Percentiles rank a stretch among this genome's conserved stretches.
Conservation (phyloP, 2,113 vertebrate genomes). For the Eptesicus fuscus region DNA sequence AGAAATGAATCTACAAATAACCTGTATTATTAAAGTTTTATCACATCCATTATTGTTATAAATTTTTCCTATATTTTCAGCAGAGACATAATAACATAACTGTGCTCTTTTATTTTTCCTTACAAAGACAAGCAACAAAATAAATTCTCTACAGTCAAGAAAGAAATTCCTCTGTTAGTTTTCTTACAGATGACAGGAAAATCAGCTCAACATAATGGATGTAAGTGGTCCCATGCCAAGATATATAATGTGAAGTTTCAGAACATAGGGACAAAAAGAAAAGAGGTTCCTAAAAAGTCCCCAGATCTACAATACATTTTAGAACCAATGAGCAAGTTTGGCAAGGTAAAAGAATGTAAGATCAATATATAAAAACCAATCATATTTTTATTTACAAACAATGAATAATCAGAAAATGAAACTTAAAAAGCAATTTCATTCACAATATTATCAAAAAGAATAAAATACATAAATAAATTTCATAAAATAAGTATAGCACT, state of each 20-base stretch:
- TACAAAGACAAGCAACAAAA: background rate
- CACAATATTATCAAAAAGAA: background rate
- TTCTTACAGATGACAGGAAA: background rate
- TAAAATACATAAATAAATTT: background rate
- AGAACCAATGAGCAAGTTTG: background rate
- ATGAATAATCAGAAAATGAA: background rate
- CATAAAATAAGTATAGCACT: background rate
- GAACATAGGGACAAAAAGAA: background rate
- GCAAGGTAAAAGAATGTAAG: background rate
- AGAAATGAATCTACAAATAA: conserved; percentile 34
- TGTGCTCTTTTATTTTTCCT: background rate
- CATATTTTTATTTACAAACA: background rate
- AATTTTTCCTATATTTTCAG: conserved; percentile 36
- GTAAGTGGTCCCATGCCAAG: background rate
- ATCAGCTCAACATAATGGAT: background rate
- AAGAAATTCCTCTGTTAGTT: background rate
- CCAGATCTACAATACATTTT: background rate
- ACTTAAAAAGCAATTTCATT: background rate
- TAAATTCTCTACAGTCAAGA: background rate
- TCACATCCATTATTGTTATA: conserved; percentile 17
- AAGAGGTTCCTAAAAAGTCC: background rate
- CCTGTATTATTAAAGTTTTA: conserved; percentile 33
- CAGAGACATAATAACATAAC: background rate
- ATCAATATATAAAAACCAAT: background rate
- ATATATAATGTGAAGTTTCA: background rate